A percentile compares a stretch with the other conserved stretches of the same genome.
phyloP scores from a whole-genome alignment of 2,888 invertebrate genomes.

The Aethes cnicana region DNA sequence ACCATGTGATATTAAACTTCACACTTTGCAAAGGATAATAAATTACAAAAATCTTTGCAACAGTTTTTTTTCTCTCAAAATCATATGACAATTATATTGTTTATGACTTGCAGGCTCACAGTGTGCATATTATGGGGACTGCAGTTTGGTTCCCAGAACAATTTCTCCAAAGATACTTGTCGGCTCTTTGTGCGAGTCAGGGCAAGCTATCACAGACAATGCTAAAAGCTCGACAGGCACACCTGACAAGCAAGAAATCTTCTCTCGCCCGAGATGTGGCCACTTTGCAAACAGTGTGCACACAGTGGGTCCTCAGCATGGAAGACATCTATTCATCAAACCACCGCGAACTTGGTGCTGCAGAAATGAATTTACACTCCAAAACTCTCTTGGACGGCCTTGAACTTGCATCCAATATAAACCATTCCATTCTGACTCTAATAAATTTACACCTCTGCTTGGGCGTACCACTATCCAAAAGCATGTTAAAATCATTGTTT shows the following conservation, averaged over 20 bases:
- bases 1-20: neutral
- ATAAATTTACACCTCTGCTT: slow-evolving; percentile 87
- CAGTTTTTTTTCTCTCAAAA: no score
- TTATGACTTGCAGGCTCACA: slow-evolving; percentile 83
- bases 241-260: slow-evolving; percentile 80
- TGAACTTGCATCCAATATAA: slow-evolving; percentile 85
- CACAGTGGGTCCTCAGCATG: slow-evolving; percentile 65
- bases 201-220: slow-evolving; percentile 68
- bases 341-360: slow-evolving; percentile 63
- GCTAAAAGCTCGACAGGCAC: slow-evolving; percentile 78
- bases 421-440: slow-evolving; percentile 75
- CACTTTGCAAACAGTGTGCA: slow-evolving; percentile 54
- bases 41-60: no score
- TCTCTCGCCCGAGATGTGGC: slow-evolving; percentile 85
- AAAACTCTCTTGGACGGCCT: slow-evolving; percentile 82
- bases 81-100: neutral
- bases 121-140: slow-evolving; percentile 90
- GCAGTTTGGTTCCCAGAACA: slow-evolving; percentile 92
- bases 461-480: slow-evolving; percentile 89
- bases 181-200: slow-evolving; percentile 80
- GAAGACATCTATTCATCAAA: slow-evolving; percentile 64
- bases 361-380: slow-evolving; percentile 70
- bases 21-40: no score
- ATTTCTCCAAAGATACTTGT: slow-evolving; percentile 86
- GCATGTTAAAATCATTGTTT: slow-evolving; percentile 88